Evolutionary conservation across 2,888 invertebrate genomes (phyloP).

Genomic region (Blera fallax): DNA sequence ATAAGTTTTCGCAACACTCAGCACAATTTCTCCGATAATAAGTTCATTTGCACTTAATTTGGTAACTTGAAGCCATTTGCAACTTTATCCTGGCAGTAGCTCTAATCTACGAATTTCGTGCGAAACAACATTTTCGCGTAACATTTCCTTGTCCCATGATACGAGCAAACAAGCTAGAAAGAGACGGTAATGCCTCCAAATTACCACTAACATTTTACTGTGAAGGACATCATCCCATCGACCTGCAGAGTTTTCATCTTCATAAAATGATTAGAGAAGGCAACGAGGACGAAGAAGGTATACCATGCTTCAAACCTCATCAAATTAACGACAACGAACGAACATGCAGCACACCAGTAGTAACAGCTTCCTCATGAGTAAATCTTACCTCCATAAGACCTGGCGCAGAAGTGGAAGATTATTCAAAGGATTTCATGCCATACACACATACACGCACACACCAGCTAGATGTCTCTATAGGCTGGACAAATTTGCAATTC

Average conservation of each 20-base stretch:
- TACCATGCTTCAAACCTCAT: slow-evolving; percentile 40
- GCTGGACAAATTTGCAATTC: slow-evolving; percentile 55
- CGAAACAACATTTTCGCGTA: slow-evolving; percentile 1
- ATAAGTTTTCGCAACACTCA: neutral
- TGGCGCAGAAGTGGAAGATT: slow-evolving; percentile 9
- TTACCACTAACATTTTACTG: slow-evolving; percentile 28
- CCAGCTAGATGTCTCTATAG: slow-evolving; percentile 1
- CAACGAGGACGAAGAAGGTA: slow-evolving; percentile 1
- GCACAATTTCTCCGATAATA: slow-evolving; percentile 14
- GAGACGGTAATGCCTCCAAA: slow-evolving; percentile 12
- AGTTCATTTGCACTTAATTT: slow-evolving; percentile 42
- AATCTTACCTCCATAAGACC: neutral
- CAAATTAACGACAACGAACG: slow-evolving; percentile 25
- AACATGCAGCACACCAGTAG: slow-evolving; percentile 1
- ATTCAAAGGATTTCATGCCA: slow-evolving; percentile 36
- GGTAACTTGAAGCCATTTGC: slow-evolving; percentile 27
- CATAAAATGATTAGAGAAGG: slow-evolving; percentile 50
- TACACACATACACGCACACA: neutral
- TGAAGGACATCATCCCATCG: slow-evolving; percentile 15
- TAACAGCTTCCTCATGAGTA: neutral
- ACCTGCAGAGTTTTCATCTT: slow-evolving; percentile 33
- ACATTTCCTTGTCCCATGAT: neutral
- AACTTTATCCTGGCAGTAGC: slow-evolving; percentile 9
- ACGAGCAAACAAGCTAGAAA: neutral
- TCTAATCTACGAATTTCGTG: slow-evolving; percentile 14